Conservation (phyloP, 2,888 invertebrate genomes). For the Pantelozetes paolii region DNA sequence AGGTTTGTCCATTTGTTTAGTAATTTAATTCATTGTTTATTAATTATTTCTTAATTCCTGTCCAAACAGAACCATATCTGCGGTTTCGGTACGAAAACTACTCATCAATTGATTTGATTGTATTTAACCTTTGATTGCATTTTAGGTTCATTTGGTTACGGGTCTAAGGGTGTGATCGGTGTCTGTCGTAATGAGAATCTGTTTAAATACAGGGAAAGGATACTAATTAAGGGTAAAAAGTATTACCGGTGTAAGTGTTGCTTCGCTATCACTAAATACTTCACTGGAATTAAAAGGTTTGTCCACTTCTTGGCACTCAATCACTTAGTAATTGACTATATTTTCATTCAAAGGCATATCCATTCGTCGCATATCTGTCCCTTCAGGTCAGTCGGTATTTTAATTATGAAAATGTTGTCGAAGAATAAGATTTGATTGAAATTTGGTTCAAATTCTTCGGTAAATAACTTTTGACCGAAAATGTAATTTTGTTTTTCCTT, state of each 20-base stretch:
- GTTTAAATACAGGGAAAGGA: conserved; percentile 5
- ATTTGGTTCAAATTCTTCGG: too few relatives aligned
- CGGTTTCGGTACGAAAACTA: conserved; percentile 13
- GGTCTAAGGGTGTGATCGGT: conserved; percentile 25
- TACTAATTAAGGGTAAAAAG: neutral
- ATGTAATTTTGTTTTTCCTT: too few relatives aligned
- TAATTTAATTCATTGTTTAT: neutral
- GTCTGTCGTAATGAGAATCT: conserved; percentile 36
- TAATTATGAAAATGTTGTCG: too few relatives aligned
- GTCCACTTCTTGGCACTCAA: too few relatives aligned
- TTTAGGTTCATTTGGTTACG: conserved; percentile 9
- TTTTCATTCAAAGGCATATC: neutral
- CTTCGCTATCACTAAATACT: neutral
- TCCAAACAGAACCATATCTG: conserved; percentile 19
- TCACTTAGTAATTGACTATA: too few relatives aligned
- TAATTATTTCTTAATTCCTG: neutral
- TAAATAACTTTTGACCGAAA: too few relatives aligned
- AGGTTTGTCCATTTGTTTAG: neutral
- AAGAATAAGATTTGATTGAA: too few relatives aligned
- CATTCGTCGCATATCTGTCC: conserved; percentile 23
- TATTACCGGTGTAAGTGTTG: neutral
- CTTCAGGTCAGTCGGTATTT: too few relatives aligned
- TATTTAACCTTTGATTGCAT: too few relatives aligned
- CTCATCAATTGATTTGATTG: too few relatives aligned
- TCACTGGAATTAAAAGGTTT: conserved; percentile 5